Evolutionary conservation across 1,140 invertebrate genomes (phyloP).

Genomic region (Zeugodacus cucurbitae): DNA sequence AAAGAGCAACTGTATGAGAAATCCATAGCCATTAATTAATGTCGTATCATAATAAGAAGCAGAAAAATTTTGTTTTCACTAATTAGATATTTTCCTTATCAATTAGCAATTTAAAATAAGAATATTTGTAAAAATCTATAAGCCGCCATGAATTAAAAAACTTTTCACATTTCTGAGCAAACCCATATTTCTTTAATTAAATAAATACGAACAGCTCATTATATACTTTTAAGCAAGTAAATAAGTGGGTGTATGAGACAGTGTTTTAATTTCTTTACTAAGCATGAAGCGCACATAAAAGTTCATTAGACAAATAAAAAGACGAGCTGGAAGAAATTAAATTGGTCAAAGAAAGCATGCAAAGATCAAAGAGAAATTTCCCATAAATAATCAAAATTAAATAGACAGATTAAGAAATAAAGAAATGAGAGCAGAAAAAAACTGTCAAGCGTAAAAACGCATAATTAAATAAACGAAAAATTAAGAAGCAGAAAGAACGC

Average conservation of each 20-base stretch:
- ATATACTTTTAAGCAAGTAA: not conserved
- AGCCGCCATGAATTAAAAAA: not conserved
- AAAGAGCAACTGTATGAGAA: too few species aligned
- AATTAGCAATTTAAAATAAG: not conserved
- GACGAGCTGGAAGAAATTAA: not conserved
- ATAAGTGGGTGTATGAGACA: not conserved
- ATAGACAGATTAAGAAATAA: conserved; percentile 38
- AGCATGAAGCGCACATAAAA: not conserved
- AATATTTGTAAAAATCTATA: too few species aligned
- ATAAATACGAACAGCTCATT: not conserved
- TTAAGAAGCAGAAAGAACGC: not conserved
- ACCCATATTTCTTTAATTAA: not conserved
- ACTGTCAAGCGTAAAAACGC: conserved; percentile 14
- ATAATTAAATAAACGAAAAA: conserved; percentile 41
- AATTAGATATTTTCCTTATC: not conserved
- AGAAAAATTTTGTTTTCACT: not conserved
- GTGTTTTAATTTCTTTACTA: not conserved
- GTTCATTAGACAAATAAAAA: conserved; percentile 24
- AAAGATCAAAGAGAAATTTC: conserved; percentile 12
- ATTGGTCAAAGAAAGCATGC: not conserved
- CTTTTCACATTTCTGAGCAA: not conserved
- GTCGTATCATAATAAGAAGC: too few species aligned
- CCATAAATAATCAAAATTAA: conserved; percentile 40
- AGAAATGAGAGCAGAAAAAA: not conserved
- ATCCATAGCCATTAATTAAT: too few species aligned